These are phyloP conservation scores for Invenusta paracnida DNA, from an alignment of 2,888 invertebrate genomes.

Conservation along the genomic window DNA sequence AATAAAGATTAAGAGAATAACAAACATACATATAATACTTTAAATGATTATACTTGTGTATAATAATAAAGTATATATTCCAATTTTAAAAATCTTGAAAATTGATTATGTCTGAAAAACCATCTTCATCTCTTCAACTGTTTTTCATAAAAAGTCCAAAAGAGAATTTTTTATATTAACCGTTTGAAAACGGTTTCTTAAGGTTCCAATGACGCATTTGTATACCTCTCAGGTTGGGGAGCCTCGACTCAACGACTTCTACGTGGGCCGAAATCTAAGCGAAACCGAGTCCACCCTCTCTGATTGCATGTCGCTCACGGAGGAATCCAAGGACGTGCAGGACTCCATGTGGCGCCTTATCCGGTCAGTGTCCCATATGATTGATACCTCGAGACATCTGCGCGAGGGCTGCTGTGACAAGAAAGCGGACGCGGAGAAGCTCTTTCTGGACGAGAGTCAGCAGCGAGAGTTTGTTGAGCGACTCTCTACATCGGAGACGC, in stretches of 20 bases:
- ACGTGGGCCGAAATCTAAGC: conserved; percentile 37
- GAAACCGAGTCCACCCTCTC: conserved; percentile 36
- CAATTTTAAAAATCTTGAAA: too few relatives aligned
- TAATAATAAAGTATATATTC: too few relatives aligned
- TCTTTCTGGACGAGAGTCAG: conserved; percentile 21
- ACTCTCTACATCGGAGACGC: conserved; percentile 28
- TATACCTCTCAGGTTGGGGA: conserved; percentile 38
- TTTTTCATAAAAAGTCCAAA: too few relatives aligned
- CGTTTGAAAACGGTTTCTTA: too few relatives aligned
- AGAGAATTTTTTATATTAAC: too few relatives aligned
- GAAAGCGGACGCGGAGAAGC: neutral
- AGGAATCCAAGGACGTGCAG: conserved; percentile 42
- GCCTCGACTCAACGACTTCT: neutral
- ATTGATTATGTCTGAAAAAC: too few relatives aligned
- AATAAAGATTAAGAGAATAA: too few relatives aligned
- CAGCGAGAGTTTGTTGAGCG: conserved; percentile 24
- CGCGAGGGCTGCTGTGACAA: conserved; percentile 5
- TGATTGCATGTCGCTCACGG: conserved; percentile 38
- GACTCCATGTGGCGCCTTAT: conserved; percentile 36
- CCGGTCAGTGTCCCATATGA: conserved; percentile 20
- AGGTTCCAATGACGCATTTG: too few relatives aligned
- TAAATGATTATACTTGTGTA: too few relatives aligned
- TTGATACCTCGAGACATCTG: conserved; percentile 21
- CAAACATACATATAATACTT: too few relatives aligned
- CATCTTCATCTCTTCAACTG: too few relatives aligned